Evolutionary conservation across 2,113 vertebrate species (phyloP).

Genomic region (Meles meles): DNA sequence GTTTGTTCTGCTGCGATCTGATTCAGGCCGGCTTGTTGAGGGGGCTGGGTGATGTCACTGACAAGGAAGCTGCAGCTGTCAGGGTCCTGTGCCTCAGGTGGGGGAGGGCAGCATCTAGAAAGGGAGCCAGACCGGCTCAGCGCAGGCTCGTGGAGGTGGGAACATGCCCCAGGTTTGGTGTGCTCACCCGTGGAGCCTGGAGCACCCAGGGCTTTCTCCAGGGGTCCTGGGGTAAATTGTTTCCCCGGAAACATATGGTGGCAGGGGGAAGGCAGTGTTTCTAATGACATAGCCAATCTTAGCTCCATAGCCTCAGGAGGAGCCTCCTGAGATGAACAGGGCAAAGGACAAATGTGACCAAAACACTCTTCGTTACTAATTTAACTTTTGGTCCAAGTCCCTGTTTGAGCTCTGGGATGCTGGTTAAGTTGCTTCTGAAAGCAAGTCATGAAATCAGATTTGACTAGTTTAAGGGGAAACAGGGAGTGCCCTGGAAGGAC

Average conservation of each 20-base stretch:
- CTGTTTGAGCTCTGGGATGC: neutral
- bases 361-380: neutral
- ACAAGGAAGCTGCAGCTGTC: neutral
- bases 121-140: neutral
- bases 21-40: neutral
- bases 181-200: neutral
- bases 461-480: neutral
- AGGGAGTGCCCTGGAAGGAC: neutral
- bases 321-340: neutral
- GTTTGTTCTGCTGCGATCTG: neutral
- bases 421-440: neutral
- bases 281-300: neutral
- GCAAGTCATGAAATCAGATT: neutral
- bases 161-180: accelerated
- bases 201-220: neutral
- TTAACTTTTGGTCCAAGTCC: neutral
- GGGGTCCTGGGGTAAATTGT: neutral
- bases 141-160: accelerated
- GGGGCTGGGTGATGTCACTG: neutral
- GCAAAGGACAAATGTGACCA: neutral
- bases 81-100: neutral
- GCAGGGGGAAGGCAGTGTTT: neutral
- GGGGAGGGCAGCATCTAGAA: neutral
- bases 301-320: neutral
- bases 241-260: neutral